Conservation (phyloP, 2,797 vertebrate species). For the Allobates femoralis region DNA sequence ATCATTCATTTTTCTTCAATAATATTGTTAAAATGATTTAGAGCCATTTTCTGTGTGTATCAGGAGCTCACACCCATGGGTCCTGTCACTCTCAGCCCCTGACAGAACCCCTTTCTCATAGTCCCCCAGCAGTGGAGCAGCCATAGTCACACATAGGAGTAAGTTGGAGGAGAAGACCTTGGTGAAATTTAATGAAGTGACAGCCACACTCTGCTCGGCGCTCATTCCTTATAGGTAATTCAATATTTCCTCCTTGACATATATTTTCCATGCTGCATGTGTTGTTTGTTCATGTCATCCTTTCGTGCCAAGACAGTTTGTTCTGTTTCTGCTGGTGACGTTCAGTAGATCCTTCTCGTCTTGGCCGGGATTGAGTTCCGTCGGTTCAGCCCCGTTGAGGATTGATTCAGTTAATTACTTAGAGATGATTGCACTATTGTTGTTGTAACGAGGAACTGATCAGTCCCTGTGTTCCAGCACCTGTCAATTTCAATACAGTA, state of each 20-base stretch:
- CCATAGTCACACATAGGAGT: too few relatives aligned
- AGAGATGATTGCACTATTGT: neutral
- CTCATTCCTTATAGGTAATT: neutral
- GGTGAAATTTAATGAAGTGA: neutral
- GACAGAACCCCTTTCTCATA: too few relatives aligned
- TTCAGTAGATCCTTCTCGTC: neutral
- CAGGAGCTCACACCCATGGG: too few relatives aligned
- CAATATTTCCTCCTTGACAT: neutral
- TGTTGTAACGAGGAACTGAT: slow-evolving; percentile 1
- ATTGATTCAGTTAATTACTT: neutral
- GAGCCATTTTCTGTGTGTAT: too few relatives aligned
- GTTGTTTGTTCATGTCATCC: slow-evolving; percentile 24
- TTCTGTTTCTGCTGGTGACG: neutral
- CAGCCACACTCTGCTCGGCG: neutral
- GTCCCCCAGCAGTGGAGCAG: too few relatives aligned
- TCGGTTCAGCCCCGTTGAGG: neutral
- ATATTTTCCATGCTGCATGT: slow-evolving; percentile 32
- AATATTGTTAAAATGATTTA: too few relatives aligned
- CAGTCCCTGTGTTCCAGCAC: neutral
- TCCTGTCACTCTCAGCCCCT: too few relatives aligned
- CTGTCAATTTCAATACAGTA: neutral
- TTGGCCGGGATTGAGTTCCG: neutral
- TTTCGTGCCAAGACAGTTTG: slow-evolving; percentile 27
- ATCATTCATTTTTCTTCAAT: too few relatives aligned
- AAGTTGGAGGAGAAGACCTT: too few relatives aligned